These are phyloP conservation scores for Hydrocynus forskahlii DNA, from an alignment of 2,797 vertebrate genomes.

Conservation along the genomic window DNA sequence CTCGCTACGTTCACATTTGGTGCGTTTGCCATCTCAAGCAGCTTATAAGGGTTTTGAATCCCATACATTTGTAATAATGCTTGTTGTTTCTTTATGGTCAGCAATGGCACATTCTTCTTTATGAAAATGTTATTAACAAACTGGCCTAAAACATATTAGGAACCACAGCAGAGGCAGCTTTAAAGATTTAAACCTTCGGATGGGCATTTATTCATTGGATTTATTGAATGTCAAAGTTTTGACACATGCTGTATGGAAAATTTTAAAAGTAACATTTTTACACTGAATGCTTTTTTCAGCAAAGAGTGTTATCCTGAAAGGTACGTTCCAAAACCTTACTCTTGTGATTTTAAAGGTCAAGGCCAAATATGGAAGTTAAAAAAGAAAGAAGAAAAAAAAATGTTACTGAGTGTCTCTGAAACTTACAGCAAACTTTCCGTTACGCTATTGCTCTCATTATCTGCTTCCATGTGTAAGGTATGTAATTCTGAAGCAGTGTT, in stretches of 20 bases:
- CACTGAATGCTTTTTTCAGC: not conserved
- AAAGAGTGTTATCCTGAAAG: not conserved
- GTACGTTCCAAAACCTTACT: not conserved
- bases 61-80: too few relatives aligned
- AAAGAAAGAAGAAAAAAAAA: not conserved
- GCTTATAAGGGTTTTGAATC: too few relatives aligned
- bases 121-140: too few relatives aligned
- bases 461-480: slow-evolving; percentile 11
- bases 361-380: not conserved
- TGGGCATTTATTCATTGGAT: too few relatives aligned
- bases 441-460: slow-evolving; percentile 23
- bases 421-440: slow-evolving; percentile 38
- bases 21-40: too few relatives aligned
- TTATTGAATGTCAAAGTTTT: too few relatives aligned
- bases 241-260: not conserved
- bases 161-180: too few relatives aligned
- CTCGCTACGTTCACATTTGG: too few relatives aligned
- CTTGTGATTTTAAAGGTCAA: not conserved
- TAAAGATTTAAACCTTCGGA: too few relatives aligned
- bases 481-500: slow-evolving; percentile 33
- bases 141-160: too few relatives aligned
- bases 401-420: not conserved
- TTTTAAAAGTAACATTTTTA: not conserved
- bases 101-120: too few relatives aligned
- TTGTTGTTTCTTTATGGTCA: too few relatives aligned